Percentiles rank a stretch among this genome's conserved stretches.
Conservation (phyloP, 2,888 invertebrate genomes). For the Cetonia aurata region DNA sequence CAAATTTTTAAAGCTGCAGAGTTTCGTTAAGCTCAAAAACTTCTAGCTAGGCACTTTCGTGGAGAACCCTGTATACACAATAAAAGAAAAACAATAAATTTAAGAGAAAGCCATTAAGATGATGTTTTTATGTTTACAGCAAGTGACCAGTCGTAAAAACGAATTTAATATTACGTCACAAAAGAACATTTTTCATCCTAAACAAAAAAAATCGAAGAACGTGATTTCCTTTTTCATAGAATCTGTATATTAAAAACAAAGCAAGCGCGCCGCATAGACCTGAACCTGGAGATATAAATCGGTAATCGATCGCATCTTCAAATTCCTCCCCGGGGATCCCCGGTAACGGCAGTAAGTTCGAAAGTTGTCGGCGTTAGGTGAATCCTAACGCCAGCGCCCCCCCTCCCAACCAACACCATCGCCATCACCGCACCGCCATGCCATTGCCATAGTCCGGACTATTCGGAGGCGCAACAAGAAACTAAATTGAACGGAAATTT, state of each 20-base stretch:
- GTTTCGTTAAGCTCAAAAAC: no score
- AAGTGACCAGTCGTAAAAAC: no score
- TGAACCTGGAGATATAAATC: constrained; percentile 35
- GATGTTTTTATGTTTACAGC: no score
- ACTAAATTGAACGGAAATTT: constrained; percentile 65
- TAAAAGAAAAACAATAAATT: no score
- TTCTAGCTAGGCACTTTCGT: no score
- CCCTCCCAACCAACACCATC: background rate
- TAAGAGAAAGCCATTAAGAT: no score
- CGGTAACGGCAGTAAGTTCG: constrained; percentile 52
- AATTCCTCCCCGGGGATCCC: constrained; percentile 55
- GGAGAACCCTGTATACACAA: no score
- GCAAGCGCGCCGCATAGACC: constrained; percentile 13
- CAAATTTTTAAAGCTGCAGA: no score
- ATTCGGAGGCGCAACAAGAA: constrained; percentile 62
- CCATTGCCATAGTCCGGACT: constrained; percentile 49
- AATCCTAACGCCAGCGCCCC: constrained; percentile 44
- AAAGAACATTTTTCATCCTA: constrained; percentile 3
- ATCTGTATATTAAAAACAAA: constrained; percentile 34
- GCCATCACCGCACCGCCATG: background rate
- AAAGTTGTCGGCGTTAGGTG: constrained; percentile 51
- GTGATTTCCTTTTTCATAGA: constrained; percentile 31
- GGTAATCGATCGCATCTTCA: constrained; percentile 46
- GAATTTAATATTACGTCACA: constrained; percentile 18
- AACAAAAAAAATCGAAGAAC: constrained; percentile 18